phyloP scores from a whole-genome alignment of 2,797 vertebrate species.

The Pyrocephalus nanus region DNA sequence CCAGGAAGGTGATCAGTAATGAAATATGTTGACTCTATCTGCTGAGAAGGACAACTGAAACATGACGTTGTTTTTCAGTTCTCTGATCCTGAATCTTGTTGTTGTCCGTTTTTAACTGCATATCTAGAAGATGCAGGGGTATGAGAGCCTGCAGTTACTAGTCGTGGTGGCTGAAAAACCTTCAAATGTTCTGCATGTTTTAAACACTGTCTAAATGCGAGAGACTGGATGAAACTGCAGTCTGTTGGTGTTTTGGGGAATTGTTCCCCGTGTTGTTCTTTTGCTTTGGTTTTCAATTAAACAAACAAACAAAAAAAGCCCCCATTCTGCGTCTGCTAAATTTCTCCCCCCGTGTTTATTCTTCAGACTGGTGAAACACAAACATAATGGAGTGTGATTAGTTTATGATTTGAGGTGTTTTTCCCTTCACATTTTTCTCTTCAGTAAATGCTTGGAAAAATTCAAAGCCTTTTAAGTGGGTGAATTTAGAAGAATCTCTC shows the following conservation, averaged over 20 bases:
- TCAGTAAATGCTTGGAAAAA: not conserved
- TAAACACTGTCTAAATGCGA: not conserved
- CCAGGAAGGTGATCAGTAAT: not conserved
- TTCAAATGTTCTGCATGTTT: not conserved
- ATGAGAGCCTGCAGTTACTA: not conserved
- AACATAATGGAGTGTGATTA: not conserved
- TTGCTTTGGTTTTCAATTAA: not conserved
- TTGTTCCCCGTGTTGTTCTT: not conserved
- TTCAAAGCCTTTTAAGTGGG: not conserved
- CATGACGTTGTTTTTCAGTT: not conserved
- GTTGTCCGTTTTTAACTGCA: not conserved
- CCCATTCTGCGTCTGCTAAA: not conserved
- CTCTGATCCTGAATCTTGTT: not conserved
- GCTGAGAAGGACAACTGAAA: not conserved
- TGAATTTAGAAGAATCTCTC: not conserved
- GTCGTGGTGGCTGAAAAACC: not conserved
- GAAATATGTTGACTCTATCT: not conserved
- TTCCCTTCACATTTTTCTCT: fast-evolving
- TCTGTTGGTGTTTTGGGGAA: not conserved
- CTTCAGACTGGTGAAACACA: not conserved
- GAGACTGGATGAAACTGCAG: not conserved
- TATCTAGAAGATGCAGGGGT: not conserved
- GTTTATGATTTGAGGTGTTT: not conserved
- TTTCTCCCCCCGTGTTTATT: not conserved
- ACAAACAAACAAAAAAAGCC: not conserved